Evolutionary conservation across 2,113 vertebrate species (phyloP), one percentile per base, ranked within the genome.

Genomic region (Chamaea fasciata): DNA sequence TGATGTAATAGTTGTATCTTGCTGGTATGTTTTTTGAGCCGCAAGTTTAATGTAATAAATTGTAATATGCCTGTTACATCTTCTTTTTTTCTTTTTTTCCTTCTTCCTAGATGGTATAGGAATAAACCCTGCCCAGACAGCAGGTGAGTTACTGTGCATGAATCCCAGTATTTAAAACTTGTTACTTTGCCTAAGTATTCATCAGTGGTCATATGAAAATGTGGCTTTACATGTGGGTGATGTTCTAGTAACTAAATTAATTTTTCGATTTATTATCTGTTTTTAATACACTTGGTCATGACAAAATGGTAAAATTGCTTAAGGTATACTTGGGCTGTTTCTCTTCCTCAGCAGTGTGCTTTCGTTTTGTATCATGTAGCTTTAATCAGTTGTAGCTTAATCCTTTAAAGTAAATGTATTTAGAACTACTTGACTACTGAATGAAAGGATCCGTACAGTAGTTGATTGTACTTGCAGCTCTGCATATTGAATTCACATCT

Each of bases 51-150:
- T 60, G 11, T 64, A n/a, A 10, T 74, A 71, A 84, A 49, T 77
- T 35, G 35, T 57, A 62, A 19, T 63, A 28, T 17, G 1, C 41
- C 22, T 80, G 26, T 80, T 93, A 79, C 11, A 56, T 68, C 30
- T 80, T 57, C 5, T 52, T 41, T 39, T 88, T 63, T 27, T 15
- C 30, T 83, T 53, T 53, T 55, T 23, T 21, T 22, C 3, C 11
- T 41, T 19, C 21, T 37, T 81, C 53, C 37, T 94, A 98, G 98
- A 98, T 97, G 98, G 98, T 89, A 98, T 98, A 97, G 98, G 98
- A 97, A 98, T 98, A 96, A 98, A 98, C 62, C 98, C 98, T 94
- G 97, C 98, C 83, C 98, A 98, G 83, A 98, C 98, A 91, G 98
- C 98, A 83, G 98, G 98, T 98, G 88, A 97, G 98, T 98, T 82